These are phyloP conservation scores for Upupa epops DNA, from an alignment of 2,113 vertebrate genomes.

Conservation along the genomic window DNA sequence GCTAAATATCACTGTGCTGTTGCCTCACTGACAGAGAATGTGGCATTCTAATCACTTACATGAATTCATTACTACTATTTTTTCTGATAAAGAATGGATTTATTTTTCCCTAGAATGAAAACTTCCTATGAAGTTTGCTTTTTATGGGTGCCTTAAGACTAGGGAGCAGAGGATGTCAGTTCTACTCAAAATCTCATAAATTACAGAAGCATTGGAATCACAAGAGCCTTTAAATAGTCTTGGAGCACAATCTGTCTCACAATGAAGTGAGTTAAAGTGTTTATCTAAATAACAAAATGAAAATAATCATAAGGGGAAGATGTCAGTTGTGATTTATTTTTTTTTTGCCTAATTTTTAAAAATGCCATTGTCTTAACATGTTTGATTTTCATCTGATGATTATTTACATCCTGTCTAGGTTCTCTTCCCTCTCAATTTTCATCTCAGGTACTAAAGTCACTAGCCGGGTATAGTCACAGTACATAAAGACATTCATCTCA, in stretches of 20 bases:
- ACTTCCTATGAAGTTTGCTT: conserved; percentile 44
- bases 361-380: neutral
- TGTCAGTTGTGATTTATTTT: conserved; percentile 1
- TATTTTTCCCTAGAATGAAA: conserved; percentile 37
- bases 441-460: conserved; percentile 57
- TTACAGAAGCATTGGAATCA: conserved; percentile 38
- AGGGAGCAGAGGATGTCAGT: neutral
- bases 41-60: conserved; percentile 41
- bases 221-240: conserved; percentile 48
- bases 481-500: conserved; percentile 9
- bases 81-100: conserved; percentile 1
- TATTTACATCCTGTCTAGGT: neutral
- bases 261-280: neutral
- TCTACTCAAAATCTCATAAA: conserved; percentile 22
- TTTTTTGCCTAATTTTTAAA: neutral
- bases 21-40: conserved; percentile 66
- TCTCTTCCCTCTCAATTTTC: conserved; percentile 45
- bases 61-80: neutral
- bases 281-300: conserved; percentile 10
- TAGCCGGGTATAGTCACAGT: neutral
- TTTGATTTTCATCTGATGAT: neutral
- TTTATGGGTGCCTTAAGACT: conserved; percentile 55
- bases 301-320: neutral
- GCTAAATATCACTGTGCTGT: neutral
- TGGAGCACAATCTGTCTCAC: neutral